Evolutionary conservation across 2,797 vertebrate species (phyloP).

Genomic region (Podargus strigoides): DNA sequence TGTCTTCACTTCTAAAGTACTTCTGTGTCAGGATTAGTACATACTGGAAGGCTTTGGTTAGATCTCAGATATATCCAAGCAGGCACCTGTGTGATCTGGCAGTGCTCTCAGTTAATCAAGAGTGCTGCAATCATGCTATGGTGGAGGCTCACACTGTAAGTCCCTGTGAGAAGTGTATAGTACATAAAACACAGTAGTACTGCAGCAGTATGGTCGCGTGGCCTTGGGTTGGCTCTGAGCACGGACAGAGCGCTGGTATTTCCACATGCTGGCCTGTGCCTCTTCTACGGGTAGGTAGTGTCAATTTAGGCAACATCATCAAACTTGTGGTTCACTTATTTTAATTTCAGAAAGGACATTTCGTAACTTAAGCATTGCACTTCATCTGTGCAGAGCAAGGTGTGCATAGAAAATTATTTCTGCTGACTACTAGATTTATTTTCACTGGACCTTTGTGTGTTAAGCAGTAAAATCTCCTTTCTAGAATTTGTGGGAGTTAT

Average conservation of each 20-base stretch:
- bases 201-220: fast-evolving
- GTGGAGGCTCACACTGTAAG: background rate
- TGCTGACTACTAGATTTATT: background rate
- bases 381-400: background rate
- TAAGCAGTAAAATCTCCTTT: background rate
- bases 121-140: fast-evolving
- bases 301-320: background rate
- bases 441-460: background rate
- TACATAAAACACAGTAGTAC: background rate
- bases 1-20: background rate
- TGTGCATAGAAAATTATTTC: background rate
- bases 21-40: background rate
- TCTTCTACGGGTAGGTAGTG: background rate
- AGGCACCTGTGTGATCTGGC: background rate
- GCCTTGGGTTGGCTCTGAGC: background rate
- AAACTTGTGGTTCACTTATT: background rate
- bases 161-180: background rate
- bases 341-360: background rate
- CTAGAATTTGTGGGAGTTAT: background rate
- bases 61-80: background rate
- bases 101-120: background rate
- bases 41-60: background rate
- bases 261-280: background rate
- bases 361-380: background rate
- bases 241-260: background rate